These are phyloP conservation scores for Sinocyclocheilus anshuiensis DNA, from an alignment of 2,113 vertebrate species.

Conservation along the genomic window DNA sequence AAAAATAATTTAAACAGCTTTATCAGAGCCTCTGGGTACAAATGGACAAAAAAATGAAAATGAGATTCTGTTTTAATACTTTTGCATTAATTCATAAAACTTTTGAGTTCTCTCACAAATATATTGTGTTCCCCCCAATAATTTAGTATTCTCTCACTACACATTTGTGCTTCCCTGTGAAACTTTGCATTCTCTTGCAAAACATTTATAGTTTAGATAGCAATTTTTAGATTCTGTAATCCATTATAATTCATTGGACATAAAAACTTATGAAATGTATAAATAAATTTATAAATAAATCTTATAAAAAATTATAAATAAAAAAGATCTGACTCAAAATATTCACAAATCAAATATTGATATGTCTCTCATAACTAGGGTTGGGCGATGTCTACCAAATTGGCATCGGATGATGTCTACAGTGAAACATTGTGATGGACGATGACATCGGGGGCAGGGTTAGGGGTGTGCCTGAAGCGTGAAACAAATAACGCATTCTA, in stretches of 20 bases:
- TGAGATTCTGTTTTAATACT: not conserved
- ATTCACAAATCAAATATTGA: too few species aligned
- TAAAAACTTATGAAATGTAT: not conserved
- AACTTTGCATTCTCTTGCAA: not conserved
- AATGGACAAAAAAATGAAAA: not conserved
- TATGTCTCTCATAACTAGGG: too few species aligned
- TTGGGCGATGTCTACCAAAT: too few species aligned
- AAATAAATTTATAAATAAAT: too few species aligned
- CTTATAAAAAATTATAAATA: too few species aligned
- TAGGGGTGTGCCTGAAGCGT: too few species aligned
- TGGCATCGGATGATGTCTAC: too few species aligned
- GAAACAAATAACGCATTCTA: too few species aligned
- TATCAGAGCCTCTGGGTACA: not conserved
- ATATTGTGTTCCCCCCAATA: not conserved
- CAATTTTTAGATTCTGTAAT: not conserved
- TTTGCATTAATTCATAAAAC: not conserved
- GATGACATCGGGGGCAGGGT: too few species aligned
- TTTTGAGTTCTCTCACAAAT: not conserved
- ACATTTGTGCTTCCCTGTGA: not conserved
- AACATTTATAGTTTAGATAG: not conserved
- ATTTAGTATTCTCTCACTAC: not conserved
- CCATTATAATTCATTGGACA: not conserved
- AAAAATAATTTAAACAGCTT: not conserved
- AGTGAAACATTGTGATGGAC: too few species aligned
- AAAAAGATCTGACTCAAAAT: not conserved